phyloP scores from a whole-genome alignment of 2,797 vertebrate genomes.

The Limnodromus scolopaceus region DNA sequence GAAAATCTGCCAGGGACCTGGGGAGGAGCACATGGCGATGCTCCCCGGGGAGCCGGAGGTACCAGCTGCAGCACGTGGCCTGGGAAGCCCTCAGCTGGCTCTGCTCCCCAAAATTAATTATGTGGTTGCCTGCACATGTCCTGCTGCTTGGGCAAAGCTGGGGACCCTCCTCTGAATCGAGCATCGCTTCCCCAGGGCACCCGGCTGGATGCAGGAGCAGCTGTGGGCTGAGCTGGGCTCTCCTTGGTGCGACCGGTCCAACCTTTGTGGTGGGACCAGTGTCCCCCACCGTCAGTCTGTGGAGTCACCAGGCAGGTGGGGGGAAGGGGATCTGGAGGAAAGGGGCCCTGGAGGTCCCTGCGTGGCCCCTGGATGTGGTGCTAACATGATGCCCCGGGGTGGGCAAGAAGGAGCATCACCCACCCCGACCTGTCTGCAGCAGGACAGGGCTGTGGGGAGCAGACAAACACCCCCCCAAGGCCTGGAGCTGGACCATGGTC shows the following conservation, averaged over 20 bases:
- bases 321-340: background rate
- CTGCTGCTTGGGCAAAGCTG: background rate
- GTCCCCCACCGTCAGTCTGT: background rate
- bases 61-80: background rate
- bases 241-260: accelerated
- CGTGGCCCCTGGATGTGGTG: background rate
- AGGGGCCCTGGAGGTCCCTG: background rate
- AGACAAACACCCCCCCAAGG: background rate
- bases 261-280: background rate
- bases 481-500: accelerated
- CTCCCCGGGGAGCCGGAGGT: background rate
- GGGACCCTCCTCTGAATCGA: background rate
- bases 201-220: background rate
- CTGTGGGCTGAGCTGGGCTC: accelerated
- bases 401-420: accelerated
- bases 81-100: background rate
- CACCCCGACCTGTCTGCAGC: background rate
- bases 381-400: accelerated
- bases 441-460: background rate
- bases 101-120: background rate
- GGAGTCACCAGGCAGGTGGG: background rate
- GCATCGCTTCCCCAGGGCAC: background rate
- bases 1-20: background rate
- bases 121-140: background rate
- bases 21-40: background rate